A percentile compares a stretch with the other conserved stretches of the same genome.
Evolutionary conservation across 2,888 invertebrate species (phyloP).

Genomic region (Schrankia costaestrigalis): DNA sequence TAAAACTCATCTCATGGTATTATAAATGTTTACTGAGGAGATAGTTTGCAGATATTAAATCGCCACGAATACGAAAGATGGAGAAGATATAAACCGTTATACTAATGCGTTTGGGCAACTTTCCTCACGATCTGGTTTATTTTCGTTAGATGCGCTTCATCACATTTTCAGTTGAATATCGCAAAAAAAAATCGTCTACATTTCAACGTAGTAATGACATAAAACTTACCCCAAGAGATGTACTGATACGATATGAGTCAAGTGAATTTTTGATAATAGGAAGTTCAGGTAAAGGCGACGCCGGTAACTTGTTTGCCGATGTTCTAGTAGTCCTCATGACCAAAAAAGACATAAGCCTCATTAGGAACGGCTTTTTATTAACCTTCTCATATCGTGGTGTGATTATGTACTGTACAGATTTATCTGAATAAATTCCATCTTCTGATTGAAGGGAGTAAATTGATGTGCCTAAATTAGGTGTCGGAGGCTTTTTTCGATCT

Average conservation of each 20-base stretch:
- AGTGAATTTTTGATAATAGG: slow-evolving; percentile 45
- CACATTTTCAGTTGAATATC: no score
- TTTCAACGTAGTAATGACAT: not conserved
- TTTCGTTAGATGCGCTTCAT: no score
- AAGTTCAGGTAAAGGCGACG: slow-evolving; percentile 12
- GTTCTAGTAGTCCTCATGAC: slow-evolving; percentile 49
- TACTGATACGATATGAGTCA: slow-evolving; percentile 64
- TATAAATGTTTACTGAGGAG: no score
- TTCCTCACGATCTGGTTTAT: no score
- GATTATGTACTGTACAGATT: slow-evolving; percentile 22
- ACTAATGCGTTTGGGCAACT: no score
- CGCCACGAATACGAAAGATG: no score
- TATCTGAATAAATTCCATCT: slow-evolving; percentile 24
- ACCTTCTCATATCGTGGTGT: slow-evolving; percentile 32
- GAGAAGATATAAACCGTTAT: no score
- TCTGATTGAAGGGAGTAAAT: slow-evolving; percentile 48
- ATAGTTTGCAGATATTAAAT: no score
- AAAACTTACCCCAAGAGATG: slow-evolving; percentile 59
- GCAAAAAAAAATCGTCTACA: no score
- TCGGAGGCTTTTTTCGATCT: slow-evolving; percentile 51
- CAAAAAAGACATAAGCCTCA: slow-evolving; percentile 61
- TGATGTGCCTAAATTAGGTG: slow-evolving; percentile 66
- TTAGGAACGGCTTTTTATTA: slow-evolving; percentile 53
- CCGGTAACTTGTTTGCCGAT: slow-evolving; percentile 35
- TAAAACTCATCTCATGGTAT: no score